Base-by-base conservation (phyloP, 2,113 vertebrate genomes). In the Oncorhynchus clarkii region DNA sequence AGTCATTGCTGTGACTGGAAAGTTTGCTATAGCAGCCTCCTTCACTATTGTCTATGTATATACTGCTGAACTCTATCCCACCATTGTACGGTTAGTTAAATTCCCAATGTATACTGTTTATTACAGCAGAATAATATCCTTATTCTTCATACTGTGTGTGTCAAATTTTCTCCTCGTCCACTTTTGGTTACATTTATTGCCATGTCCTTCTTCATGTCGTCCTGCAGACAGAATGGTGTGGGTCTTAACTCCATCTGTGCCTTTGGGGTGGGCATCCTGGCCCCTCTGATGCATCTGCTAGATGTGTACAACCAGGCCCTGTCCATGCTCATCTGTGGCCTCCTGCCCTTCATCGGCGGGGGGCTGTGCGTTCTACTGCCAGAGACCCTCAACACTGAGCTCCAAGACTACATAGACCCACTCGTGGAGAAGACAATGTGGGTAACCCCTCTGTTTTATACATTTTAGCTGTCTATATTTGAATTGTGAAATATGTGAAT, bases 61-160 rank as follows among this genome's bases (percentile, higher is more conserved):
- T 12, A 66, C 94, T 0, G 93, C 95, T n/a, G 96, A 99, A 80
- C 85, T 98, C 24, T 95, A 96, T 80, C 97, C 96, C 2, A 97
- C 96, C 0, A 0, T 93, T 0, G 0, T 96, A 78, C 94, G 96
- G 97, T 98, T 86, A 20, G 54, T 4, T 57, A 4, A 20, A 11
- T 45, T 45, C 39, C 39, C 54, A 57, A 18, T 57, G 18, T 18
- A 57, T 20, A 57, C 54, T 6, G 16, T 57, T 45, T 45, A 45
- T 45, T 45, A 45, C 39, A 45, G 39, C 39, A 45, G 8, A 45
- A 45, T 45, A 45, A 45, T 45, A 45, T 45, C 39, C 39, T 45
- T 0, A 11, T 45, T 45, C 39, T 45, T 45, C 39, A 45, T 45
- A 45, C 39, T 45, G 39, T 45, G 39, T 39, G 9, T 45, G 39